phyloP scores from a whole-genome alignment of 1,140 invertebrate species.

The Maniola jurtina region DNA sequence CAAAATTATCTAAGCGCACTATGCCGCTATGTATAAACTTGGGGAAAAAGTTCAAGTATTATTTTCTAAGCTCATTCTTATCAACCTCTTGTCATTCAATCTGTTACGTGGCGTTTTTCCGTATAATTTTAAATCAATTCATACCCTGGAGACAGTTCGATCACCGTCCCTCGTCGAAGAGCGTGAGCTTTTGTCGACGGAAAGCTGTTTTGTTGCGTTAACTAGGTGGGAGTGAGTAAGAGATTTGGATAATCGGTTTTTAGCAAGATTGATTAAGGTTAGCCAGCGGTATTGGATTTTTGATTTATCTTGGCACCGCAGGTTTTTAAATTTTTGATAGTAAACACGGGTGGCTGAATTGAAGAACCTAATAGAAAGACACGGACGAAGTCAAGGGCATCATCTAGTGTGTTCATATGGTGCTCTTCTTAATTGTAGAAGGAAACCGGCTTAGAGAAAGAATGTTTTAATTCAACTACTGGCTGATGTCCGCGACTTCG shows the following conservation, averaged over 20 bases:
- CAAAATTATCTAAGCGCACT: too few relatives aligned
- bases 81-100: slow-evolving; percentile 12
- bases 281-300: not conserved
- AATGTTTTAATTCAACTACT: too few relatives aligned
- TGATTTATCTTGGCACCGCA: not conserved
- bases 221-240: slow-evolving; percentile 34
- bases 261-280: slow-evolving; percentile 19
- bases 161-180: slow-evolving; percentile 24
- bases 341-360: too few relatives aligned
- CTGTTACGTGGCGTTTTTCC: slow-evolving; percentile 26
- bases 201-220: slow-evolving; percentile 39
- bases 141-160: slow-evolving; percentile 36
- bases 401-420: too few relatives aligned
- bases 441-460: too few relatives aligned
- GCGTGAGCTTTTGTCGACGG: slow-evolving; percentile 28
- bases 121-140: slow-evolving; percentile 17
- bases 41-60: too few relatives aligned
- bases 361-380: too few relatives aligned
- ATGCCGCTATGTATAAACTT: too few relatives aligned
- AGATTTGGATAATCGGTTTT: slow-evolving; percentile 22
- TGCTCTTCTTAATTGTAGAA: too few relatives aligned
- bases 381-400: too few relatives aligned
- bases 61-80: not conserved
- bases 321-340: too few relatives aligned
- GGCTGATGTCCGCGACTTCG: too few relatives aligned